A percentile compares a stretch with the other conserved stretches of the same genome.
Evolutionary conservation across 2,797 vertebrate genomes (phyloP).

Genomic region (Arctocebus calabarensis): DNA sequence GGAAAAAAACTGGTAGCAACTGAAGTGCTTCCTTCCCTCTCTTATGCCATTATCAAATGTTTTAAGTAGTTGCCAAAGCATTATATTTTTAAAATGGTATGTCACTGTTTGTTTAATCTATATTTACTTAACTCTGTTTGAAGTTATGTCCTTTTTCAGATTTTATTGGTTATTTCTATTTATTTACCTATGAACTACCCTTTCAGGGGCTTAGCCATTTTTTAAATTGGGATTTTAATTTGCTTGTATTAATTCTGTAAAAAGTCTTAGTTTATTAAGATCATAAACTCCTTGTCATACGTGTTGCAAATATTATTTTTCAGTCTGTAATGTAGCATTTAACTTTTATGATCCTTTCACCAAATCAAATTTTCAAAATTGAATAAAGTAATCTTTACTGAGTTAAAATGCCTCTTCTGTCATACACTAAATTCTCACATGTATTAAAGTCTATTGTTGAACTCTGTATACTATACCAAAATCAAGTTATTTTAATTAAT

Average conservation of each 20-base stretch:
- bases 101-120: neutral
- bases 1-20: neutral
- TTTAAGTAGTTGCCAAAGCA: neutral
- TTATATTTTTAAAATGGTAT: neutral
- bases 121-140: neutral
- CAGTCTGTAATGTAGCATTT: neutral
- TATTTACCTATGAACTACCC: neutral
- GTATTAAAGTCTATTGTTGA: neutral
- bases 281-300: neutral
- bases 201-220: neutral
- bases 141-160: neutral
- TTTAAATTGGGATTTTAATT: neutral
- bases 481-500: slow-evolving; percentile 55
- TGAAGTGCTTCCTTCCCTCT: neutral
- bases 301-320: slow-evolving; percentile 4
- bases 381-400: slow-evolving; percentile 32
- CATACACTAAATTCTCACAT: neutral
- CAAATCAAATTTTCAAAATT: slow-evolving; percentile 10
- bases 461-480: neutral
- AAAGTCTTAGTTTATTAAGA: slow-evolving; percentile 43
- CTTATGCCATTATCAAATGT: neutral
- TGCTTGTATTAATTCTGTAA: neutral
- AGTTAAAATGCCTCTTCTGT: slow-evolving; percentile 34
- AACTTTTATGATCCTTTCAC: slow-evolving; percentile 8
- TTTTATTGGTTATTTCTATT: neutral